Percentiles rank a stretch among this genome's conserved stretches.
phyloP scores from a whole-genome alignment of 2,113 vertebrate species.

The Oenanthe oenanthe region DNA sequence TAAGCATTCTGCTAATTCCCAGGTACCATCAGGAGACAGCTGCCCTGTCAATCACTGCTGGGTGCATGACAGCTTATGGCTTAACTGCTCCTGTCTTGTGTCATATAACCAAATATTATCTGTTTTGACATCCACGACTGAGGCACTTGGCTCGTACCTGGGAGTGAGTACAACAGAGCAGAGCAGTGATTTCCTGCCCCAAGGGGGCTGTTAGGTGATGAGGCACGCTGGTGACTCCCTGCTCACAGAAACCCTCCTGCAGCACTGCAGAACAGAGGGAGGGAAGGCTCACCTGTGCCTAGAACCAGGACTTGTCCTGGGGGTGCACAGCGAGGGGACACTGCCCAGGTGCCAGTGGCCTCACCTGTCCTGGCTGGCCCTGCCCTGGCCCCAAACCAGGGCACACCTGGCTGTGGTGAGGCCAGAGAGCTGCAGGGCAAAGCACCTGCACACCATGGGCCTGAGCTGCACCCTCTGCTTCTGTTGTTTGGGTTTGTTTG shows the following conservation, averaged over 20 bases:
- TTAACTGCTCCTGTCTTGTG: conserved; percentile 45
- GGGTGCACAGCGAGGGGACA: background rate
- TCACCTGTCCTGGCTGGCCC: background rate
- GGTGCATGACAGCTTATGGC: conserved; percentile 47
- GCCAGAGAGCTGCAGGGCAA: background rate
- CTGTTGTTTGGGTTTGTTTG: background rate
- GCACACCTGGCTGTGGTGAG: too few relatives aligned
- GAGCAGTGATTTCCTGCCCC: conserved; percentile 35
- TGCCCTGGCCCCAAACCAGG: background rate
- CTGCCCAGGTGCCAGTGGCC: background rate
- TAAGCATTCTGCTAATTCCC: conserved; percentile 49
- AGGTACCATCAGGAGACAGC: conserved; percentile 2
- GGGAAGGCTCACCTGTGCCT: fast-evolving
- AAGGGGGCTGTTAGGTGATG: conserved; percentile 1
- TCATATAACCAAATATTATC: conserved; percentile 51
- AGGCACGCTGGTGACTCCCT: background rate
- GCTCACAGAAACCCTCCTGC: background rate
- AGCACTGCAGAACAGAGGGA: background rate
- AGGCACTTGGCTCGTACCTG: conserved; percentile 35
- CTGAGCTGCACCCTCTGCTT: background rate
- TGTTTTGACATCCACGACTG: conserved; percentile 63
- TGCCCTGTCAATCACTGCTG: conserved; percentile 41
- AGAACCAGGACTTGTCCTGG: background rate
- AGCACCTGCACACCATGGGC: fast-evolving
- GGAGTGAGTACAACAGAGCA: conserved; percentile 37